phyloP scores from a whole-genome alignment of 2,888 invertebrate species.

The Bruchidius siliquastri region DNA sequence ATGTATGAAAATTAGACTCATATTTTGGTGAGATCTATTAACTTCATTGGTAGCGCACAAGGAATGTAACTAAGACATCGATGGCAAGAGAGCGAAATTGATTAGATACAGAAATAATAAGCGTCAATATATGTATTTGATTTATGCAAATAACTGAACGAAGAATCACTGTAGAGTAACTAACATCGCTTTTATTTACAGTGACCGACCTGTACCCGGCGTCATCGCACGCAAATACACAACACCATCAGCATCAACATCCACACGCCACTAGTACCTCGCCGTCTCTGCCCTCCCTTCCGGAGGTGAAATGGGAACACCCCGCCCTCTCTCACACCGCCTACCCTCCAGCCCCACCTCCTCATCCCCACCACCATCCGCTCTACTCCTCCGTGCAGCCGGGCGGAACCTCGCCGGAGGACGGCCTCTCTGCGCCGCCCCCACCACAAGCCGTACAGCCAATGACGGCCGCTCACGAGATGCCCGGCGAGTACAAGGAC shows the following conservation, averaged over 20 bases:
- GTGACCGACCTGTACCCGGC: conserved; percentile 32
- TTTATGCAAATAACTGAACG: too few relatives aligned
- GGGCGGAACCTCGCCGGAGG: conserved; percentile 36
- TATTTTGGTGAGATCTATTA: too few relatives aligned
- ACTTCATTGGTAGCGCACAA: too few relatives aligned
- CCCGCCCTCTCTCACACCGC: conserved; percentile 35
- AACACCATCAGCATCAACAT: background rate
- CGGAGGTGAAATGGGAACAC: conserved; percentile 34
- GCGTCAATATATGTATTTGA: too few relatives aligned
- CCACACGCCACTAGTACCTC: conserved; percentile 34
- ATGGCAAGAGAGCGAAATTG: too few relatives aligned
- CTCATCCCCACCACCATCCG: conserved; percentile 27
- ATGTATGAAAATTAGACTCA: too few relatives aligned
- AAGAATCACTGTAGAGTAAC: too few relatives aligned
- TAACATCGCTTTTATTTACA: conserved; percentile 22
- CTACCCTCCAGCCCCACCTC: conserved; percentile 25
- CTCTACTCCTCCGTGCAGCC: conserved; percentile 28
- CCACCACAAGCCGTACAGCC: conserved; percentile 30
- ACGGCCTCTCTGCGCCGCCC: conserved; percentile 36
- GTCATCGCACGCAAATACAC: conserved; percentile 26
- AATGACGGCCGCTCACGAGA: conserved; percentile 17
- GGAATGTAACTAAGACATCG: too few relatives aligned
- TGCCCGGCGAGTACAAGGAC: conserved; percentile 28
- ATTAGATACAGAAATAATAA: too few relatives aligned
- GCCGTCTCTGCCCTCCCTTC: conserved; percentile 41